Evolutionary conservation across 2,113 vertebrate species (phyloP).

Genomic region (Etheostoma cragini): DNA sequence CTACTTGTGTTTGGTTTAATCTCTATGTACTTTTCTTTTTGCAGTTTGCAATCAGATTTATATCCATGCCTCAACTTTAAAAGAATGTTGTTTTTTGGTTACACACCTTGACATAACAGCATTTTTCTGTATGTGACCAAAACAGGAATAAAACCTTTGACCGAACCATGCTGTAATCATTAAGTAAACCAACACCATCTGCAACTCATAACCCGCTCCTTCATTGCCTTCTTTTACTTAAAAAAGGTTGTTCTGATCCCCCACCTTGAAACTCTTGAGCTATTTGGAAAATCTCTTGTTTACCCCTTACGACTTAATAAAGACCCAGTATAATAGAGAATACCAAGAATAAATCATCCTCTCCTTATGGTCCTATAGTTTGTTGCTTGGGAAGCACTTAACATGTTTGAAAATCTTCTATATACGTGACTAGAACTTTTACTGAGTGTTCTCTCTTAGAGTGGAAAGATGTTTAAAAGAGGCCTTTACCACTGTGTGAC

Average conservation of each 20-base stretch:
- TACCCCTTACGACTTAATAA: constrained; percentile 40
- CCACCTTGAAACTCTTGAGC: neutral
- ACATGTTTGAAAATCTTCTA: constrained; percentile 4
- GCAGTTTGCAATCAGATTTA: too few species aligned
- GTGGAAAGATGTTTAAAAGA: neutral
- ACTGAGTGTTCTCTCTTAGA: neutral
- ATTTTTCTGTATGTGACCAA: neutral
- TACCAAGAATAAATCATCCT: too few species aligned
- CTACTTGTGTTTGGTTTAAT: too few species aligned
- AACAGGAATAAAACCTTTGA: constrained; percentile 1
- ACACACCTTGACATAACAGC: constrained; percentile 17
- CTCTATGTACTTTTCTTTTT: too few species aligned
- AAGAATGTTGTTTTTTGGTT: constrained; percentile 15
- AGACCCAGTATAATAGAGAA: neutral
- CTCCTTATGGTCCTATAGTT: neutral
- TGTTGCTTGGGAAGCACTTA: neutral
- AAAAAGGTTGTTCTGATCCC: neutral
- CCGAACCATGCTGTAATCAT: neutral
- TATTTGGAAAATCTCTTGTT: constrained; percentile 35
- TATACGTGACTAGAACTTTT: neutral
- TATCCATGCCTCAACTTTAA: neutral
- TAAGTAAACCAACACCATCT: constrained; percentile 44
- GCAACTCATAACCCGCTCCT: constrained; percentile 25
- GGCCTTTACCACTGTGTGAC: neutral
- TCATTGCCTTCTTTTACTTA: neutral